phyloP scores from a whole-genome alignment of 1,140 invertebrate species.

The Rhyzopertha dominica region DNA sequence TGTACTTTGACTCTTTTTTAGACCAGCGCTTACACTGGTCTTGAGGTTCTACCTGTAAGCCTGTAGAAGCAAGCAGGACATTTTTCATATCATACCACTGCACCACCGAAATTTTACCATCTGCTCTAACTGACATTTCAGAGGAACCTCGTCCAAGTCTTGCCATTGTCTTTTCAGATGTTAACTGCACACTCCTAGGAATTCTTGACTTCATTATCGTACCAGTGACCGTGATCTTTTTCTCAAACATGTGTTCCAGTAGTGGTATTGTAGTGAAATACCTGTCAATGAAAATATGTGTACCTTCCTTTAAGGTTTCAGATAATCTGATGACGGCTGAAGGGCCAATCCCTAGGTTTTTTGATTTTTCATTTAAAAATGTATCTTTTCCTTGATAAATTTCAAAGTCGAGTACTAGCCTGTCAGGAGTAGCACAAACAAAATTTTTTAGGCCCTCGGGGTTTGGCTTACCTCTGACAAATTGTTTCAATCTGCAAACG shows the following conservation, averaged over 20 bases:
- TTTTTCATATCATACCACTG: constrained; percentile 22
- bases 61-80: constrained; percentile 19
- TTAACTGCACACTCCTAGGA: constrained; percentile 12
- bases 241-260: constrained; percentile 11
- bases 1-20: constrained; percentile 35
- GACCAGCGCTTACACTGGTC: constrained; percentile 32
- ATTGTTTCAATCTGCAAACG: constrained; percentile 17
- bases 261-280: constrained; percentile 13
- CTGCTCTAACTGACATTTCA: constrained; percentile 9
- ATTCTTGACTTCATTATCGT: constrained; percentile 13
- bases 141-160: constrained; percentile 11
- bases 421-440: constrained; percentile 17
- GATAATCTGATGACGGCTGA: too few species aligned
- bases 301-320: constrained; percentile 11
- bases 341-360: constrained; percentile 9
- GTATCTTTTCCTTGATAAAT: too few species aligned
- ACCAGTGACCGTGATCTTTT: constrained; percentile 2
- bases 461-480: constrained; percentile 23
- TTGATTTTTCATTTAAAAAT: constrained; percentile 7
- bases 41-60: constrained; percentile 11
- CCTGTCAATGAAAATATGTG: constrained; percentile 13
- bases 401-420: constrained; percentile 18
- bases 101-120: constrained; percentile 19
- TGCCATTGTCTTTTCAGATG: constrained; percentile 14
- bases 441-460: constrained; percentile 17